Conservation (phyloP, 1,140 invertebrate species). For the Olivierus martensii region DNA sequence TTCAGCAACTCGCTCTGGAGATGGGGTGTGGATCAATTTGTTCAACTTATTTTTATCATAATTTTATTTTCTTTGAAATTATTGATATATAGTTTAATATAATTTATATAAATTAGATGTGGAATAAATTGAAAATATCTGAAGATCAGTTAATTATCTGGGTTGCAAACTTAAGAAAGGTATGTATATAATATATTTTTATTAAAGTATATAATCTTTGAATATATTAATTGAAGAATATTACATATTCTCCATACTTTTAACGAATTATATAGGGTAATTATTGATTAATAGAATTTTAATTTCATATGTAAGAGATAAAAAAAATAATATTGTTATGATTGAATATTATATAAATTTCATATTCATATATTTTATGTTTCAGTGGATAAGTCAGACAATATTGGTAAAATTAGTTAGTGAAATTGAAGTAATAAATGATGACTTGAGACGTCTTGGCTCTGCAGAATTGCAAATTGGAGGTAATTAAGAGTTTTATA, state of each 20-base stretch:
- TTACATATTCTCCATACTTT: too few species aligned
- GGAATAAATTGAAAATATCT: neutral
- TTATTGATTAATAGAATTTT: too few species aligned
- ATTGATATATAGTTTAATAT: neutral
- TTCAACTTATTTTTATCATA: slow-evolving; percentile 8
- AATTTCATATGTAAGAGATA: too few species aligned
- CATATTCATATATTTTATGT: too few species aligned
- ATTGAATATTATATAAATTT: too few species aligned
- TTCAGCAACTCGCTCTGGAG: slow-evolving; percentile 15
- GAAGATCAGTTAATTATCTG: neutral
- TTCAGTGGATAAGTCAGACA: slow-evolving; percentile 54
- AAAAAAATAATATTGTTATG: too few species aligned
- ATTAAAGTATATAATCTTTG: too few species aligned
- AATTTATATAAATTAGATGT: neutral
- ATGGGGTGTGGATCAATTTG: slow-evolving; percentile 5
- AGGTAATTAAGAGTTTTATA: neutral
- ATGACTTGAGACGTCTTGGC: slow-evolving; percentile 47
- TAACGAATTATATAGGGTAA: too few species aligned
- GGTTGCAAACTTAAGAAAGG: neutral
- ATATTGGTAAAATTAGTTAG: slow-evolving; percentile 49
- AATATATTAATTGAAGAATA: too few species aligned
- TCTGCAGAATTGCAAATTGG: slow-evolving; percentile 54
- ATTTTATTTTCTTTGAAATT: neutral
- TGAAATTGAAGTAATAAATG: slow-evolving; percentile 55
- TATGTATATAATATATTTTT: too few species aligned